These are phyloP conservation scores for Orthonyx spaldingii DNA, from an alignment of 2,113 vertebrate species.

Conservation along the genomic window DNA sequence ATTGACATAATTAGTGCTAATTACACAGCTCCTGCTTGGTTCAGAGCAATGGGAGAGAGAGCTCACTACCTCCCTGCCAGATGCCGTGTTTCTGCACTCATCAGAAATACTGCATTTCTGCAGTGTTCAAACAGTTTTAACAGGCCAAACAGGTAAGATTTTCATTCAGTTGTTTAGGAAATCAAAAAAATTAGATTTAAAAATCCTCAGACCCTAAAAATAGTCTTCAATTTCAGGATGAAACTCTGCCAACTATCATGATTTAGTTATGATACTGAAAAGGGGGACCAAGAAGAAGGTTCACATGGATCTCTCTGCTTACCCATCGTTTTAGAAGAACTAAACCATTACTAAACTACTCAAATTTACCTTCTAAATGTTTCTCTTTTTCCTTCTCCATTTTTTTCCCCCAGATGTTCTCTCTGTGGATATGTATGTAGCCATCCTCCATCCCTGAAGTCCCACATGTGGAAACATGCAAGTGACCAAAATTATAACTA, in stretches of 20 bases:
- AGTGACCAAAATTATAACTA: constrained; percentile 99
- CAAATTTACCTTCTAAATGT: neutral
- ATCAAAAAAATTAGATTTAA: neutral
- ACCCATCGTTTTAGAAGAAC: neutral
- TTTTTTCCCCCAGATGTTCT: constrained; percentile 80
- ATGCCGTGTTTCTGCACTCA: neutral
- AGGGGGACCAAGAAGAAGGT: neutral
- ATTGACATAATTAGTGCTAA: neutral
- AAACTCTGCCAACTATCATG: neutral
- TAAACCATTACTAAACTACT: neutral
- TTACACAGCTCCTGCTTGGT: neutral
- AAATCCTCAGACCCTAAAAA: neutral
- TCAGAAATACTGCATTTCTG: neutral
- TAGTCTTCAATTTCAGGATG: neutral
- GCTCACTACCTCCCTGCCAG: neutral
- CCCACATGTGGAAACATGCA: constrained; percentile 99
- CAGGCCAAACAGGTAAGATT: neutral
- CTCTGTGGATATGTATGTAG: constrained; percentile 97
- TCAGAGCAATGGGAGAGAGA: neutral
- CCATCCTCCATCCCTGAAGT: constrained; percentile 95
- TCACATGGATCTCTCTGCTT: neutral
- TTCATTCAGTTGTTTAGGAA: neutral
- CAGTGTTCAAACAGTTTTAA: neutral
- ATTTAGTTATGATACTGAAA: neutral
- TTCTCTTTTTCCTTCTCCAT: neutral